Evolutionary conservation across 2,113 vertebrate genomes (phyloP).

Genomic region (Camelus dromedarius): DNA sequence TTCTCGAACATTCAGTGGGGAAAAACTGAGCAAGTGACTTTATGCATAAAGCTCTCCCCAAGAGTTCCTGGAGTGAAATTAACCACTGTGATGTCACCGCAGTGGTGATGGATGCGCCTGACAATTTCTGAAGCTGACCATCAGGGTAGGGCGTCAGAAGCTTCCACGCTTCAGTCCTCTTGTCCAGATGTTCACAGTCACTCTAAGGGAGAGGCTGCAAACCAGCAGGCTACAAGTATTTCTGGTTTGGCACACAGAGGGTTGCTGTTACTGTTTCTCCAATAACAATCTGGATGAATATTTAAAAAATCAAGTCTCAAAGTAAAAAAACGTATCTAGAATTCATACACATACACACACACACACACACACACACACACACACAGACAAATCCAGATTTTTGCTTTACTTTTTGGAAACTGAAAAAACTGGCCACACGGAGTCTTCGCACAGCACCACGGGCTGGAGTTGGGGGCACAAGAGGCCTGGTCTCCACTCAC

Average conservation of each 20-base stretch:
- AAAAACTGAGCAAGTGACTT: background rate
- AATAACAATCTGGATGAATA: background rate
- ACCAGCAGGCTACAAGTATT: rapidly evolving
- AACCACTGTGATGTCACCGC: rapidly evolving
- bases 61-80: background rate
- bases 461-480: background rate
- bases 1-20: background rate
- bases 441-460: background rate
- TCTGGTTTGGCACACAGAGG: background rate
- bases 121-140: no score
- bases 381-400: background rate
- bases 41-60: rapidly evolving
- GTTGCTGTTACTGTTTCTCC: no score
- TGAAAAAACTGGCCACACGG: rapidly evolving
- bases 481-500: background rate
- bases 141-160: rapidly evolving
- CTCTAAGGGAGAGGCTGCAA: background rate
- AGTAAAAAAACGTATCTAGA: background rate
- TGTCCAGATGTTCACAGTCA: background rate
- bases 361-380: background rate
- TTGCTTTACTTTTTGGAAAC: background rate
- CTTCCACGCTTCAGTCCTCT: rapidly evolving
- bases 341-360: background rate
- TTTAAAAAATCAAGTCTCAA: background rate
- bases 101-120: rapidly evolving